Conservation (phyloP, 2,888 invertebrate genomes). For the Itoplectis maculator region DNA sequence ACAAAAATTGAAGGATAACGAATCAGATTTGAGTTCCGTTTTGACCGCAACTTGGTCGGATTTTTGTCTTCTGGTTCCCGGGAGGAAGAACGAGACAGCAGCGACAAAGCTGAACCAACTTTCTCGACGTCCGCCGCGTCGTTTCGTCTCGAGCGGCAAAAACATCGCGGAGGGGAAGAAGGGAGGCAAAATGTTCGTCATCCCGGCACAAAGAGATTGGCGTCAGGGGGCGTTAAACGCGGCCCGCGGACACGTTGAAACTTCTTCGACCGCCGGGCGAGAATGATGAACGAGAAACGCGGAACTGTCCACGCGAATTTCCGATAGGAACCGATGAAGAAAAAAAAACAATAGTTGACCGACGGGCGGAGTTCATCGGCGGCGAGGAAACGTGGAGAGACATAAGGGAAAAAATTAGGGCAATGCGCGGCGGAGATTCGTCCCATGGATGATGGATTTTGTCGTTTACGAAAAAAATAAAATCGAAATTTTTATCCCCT, state of each 20-base stretch:
- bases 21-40: too few species aligned
- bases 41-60: background rate
- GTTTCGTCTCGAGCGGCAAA: slow-evolving; percentile 32
- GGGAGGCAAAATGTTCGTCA: slow-evolving; percentile 60
- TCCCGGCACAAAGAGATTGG: slow-evolving; percentile 56
- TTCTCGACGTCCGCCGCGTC: slow-evolving; percentile 17
- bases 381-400: background rate
- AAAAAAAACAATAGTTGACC: slow-evolving; percentile 27
- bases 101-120: background rate
- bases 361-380: slow-evolving; percentile 10
- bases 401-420: background rate
- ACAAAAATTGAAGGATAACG: too few species aligned
- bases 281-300: slow-evolving; percentile 61
- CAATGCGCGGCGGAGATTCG: background rate
- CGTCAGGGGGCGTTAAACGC: slow-evolving; percentile 57
- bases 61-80: background rate
- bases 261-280: slow-evolving; percentile 36
- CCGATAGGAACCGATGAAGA: slow-evolving; percentile 51
- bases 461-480: too few species aligned
- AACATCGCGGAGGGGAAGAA: slow-evolving; percentile 8
- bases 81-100: background rate
- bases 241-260: slow-evolving; percentile 43
- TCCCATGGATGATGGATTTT: too few species aligned
- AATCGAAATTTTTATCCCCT: too few species aligned
- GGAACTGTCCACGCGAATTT: slow-evolving; percentile 46